Evolutionary conservation across 2,797 vertebrate genomes (phyloP).

Genomic region (Crypturellus tataupa): DNA sequence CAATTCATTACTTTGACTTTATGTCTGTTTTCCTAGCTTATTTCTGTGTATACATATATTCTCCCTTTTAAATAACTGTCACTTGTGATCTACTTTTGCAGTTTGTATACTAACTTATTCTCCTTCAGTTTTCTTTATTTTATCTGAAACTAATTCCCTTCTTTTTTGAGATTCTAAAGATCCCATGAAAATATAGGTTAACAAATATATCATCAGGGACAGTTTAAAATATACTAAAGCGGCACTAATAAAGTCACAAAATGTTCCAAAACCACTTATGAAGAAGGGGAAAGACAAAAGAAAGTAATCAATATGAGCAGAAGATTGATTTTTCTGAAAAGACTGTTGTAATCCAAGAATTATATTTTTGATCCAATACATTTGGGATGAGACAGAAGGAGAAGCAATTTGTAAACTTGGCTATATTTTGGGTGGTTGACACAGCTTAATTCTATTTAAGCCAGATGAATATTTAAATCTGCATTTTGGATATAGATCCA

Average conservation of each 20-base stretch:
- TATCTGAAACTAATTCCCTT: not conserved
- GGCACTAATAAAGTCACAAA: not conserved
- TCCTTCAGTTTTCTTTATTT: not conserved
- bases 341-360: not conserved
- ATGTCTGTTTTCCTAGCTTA: not conserved
- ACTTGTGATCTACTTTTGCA: not conserved
- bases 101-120: not conserved
- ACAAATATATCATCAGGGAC: not conserved
- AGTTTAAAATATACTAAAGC: not conserved
- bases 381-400: not conserved
- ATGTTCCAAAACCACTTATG: not conserved
- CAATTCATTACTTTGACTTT: not conserved
- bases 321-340: not conserved
- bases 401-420: not conserved
- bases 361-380: not conserved
- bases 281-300: not conserved
- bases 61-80: not conserved
- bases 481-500: not conserved
- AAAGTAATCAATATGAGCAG: not conserved
- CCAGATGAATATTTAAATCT: not conserved
- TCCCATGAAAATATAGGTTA: not conserved
- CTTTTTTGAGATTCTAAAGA: not conserved
- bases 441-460: constrained; percentile 19
- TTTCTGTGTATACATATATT: not conserved
- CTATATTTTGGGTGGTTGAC: not conserved